Conservation (phyloP, 2,113 vertebrate species). For the Mobula hypostoma region DNA sequence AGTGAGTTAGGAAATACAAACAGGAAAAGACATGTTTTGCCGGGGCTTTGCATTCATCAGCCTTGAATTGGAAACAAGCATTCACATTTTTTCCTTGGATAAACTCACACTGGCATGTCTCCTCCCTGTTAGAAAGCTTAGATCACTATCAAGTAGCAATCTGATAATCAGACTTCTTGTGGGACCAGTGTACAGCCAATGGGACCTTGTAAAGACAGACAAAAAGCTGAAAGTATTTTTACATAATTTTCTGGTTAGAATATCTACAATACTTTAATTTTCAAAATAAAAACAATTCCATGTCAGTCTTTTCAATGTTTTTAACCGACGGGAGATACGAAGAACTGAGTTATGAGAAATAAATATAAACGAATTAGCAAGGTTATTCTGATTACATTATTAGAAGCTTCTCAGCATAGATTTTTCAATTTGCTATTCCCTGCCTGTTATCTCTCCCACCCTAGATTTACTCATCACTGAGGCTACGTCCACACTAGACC, state of each 20-base stretch:
- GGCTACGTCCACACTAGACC: no score
- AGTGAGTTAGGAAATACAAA: not conserved
- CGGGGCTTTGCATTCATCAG: no score
- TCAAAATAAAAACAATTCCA: not conserved
- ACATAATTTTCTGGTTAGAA: not conserved
- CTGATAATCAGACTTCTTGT: not conserved
- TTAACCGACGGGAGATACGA: not conserved
- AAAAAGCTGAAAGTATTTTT: not conserved
- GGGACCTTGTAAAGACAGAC: not conserved
- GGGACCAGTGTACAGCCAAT: not conserved
- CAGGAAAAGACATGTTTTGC: not conserved
- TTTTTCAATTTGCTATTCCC: not conserved
- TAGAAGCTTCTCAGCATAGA: not conserved
- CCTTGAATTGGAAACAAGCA: not conserved
- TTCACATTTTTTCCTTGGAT: not conserved
- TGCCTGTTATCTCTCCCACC: no score
- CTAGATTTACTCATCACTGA: not conserved
- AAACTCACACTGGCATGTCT: not conserved
- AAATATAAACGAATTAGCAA: slow-evolving; percentile 16
- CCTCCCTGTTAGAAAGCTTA: not conserved
- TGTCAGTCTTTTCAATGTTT: not conserved
- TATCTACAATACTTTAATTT: not conserved
- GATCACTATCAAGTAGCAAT: not conserved
- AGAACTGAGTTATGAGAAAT: not conserved
- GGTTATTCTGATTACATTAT: slow-evolving; percentile 6